Evolutionary conservation across 2,113 vertebrate genomes (phyloP).

Genomic region (Pyrgilauda ruficollis): DNA sequence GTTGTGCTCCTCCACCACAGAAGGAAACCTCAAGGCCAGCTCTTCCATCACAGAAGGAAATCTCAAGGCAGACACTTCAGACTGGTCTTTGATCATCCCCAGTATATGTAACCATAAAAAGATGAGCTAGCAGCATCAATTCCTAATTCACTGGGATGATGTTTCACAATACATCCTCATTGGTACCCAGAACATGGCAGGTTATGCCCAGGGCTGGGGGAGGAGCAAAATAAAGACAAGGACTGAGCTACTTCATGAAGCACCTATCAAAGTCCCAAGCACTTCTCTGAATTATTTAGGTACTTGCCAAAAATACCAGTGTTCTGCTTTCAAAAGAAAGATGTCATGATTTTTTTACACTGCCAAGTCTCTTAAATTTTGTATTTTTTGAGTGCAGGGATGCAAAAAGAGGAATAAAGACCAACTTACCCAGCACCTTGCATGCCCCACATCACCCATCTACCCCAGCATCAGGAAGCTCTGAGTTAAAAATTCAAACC

Average conservation of each 20-base stretch:
- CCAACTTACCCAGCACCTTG: neutral
- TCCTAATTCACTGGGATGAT: neutral
- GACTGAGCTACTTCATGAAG: neutral
- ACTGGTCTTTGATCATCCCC: neutral
- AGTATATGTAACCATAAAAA: neutral
- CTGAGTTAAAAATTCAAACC: neutral
- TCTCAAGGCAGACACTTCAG: neutral
- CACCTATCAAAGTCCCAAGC: neutral
- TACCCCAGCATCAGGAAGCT: neutral
- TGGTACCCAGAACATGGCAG: neutral
- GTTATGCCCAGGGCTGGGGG: neutral
- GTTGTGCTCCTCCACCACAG: neutral
- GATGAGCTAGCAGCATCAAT: neutral
- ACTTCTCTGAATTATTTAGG: neutral
- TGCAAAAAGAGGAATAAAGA: neutral
- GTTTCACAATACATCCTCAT: fast-evolving
- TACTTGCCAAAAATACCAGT: neutral
- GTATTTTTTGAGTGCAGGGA: neutral
- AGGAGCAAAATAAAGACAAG: neutral
- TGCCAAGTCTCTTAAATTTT: neutral
- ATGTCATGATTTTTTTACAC: neutral
- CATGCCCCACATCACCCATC: neutral
- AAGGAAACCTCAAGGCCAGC: too few relatives aligned
- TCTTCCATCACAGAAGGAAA: neutral
- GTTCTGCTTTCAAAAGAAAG: neutral